Conservation (phyloP, 1,140 invertebrate species). For the Nasonia vitripennis region DNA sequence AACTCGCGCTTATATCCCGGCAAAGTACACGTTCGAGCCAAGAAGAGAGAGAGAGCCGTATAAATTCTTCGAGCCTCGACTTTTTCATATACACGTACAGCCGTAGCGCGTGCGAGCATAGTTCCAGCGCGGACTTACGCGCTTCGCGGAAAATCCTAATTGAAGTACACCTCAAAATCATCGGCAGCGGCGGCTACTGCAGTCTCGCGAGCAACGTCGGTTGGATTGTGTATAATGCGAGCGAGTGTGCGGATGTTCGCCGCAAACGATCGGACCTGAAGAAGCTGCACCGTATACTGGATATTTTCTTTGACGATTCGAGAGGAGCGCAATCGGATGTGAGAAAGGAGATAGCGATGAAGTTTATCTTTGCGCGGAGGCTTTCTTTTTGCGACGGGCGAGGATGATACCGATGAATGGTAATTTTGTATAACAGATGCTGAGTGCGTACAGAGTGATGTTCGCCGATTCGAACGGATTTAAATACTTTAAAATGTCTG, state of each 20-base stretch:
- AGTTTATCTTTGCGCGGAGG: neutral
- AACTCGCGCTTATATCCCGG: neutral
- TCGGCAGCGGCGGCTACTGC: neutral
- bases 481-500: too few species aligned
- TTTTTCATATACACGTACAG: neutral
- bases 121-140: constrained; percentile 28
- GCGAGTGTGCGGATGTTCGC: neutral
- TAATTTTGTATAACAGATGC: too few species aligned
- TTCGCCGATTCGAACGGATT: too few species aligned
- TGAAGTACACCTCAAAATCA: constrained; percentile 20
- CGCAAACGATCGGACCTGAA: neutral
- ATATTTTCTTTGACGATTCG: too few species aligned
- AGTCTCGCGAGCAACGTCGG: neutral
- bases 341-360: neutral
- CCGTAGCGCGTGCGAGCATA: neutral
- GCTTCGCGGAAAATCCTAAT: constrained; percentile 35
- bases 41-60: neutral
- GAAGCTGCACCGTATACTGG: neutral
- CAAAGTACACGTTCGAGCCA: constrained; percentile 38
- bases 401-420: too few species aligned
- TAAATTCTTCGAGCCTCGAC: constrained; percentile 19
- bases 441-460: too few species aligned
- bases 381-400: too few species aligned
- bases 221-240: neutral
- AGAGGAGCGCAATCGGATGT: neutral